Evolutionary conservation across 2,797 vertebrate species (phyloP), one percentile per base, ranked within the genome.

Genomic region (Bufotes viridis): DNA sequence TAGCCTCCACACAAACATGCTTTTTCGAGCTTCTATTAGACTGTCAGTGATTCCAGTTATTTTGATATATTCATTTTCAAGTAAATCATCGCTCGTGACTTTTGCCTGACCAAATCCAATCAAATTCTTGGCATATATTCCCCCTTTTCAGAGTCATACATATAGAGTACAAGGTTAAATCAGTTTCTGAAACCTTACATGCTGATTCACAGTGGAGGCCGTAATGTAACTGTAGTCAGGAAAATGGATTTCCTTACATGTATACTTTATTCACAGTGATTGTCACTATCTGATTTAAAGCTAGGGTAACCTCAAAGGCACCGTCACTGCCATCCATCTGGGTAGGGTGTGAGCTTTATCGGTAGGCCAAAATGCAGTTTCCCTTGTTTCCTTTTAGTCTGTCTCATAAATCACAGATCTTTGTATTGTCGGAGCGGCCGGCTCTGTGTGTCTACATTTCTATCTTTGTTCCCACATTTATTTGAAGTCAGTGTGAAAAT

Each of bases 111-210:
- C 74, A 88, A 88, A 80, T 87, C 84, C 84, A 87, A 87, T 88
- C 80, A 88, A 79, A 88, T 57, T 65, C 84, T 84, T 70, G 29
- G 87, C 82, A 51, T 58, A 83, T 70, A 67, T 74, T 65, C 24
- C 72, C 58, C 60, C n/a, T 87, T 87, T 84, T 42, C 49, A 87
- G 82, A 85, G 75, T 80, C 76, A 80, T 76, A 85, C 49, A 88
- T 87, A 86, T 49, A 84, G 29, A 88, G 81, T 87, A 81, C 69
- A 87, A 84, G 84, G 86, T 90, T 90, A 90, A 82, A 81, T 88
- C 75, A 84, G 79, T 90, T 69, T 88, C 76, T 84, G 69, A 63
- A 87, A 87, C 76, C 76, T 80, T 60, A 81, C 78, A 67, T 26
- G 81, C 55, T 87, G 81, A 60, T 84, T 83, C 85, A 53, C 76